These are phyloP conservation scores for Spinus olivaceus DNA, from an alignment of 2,797 vertebrate species.

Conservation along the genomic window DNA sequence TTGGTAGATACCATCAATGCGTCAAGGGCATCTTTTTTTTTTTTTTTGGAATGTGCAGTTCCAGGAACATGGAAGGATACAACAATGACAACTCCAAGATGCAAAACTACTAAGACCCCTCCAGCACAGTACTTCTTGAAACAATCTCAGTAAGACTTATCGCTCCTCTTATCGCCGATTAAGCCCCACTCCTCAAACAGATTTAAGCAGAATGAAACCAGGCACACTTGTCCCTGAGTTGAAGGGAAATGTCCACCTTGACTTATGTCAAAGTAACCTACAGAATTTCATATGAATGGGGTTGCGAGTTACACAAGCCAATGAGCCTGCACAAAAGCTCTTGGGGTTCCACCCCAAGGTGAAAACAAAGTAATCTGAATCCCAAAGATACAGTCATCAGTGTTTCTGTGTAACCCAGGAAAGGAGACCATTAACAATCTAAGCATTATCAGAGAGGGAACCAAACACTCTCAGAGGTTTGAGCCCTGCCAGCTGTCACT, in stretches of 20 bases:
- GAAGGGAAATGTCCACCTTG: background rate
- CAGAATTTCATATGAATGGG: background rate
- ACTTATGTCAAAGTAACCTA: background rate
- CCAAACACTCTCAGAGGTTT: background rate
- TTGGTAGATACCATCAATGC: background rate
- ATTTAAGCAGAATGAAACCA: background rate
- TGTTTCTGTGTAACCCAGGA: background rate
- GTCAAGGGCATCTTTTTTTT: background rate
- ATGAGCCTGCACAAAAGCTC: background rate
- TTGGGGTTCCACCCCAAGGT: background rate
- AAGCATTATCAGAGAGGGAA: background rate
- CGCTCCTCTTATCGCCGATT: background rate
- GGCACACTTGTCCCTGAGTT: background rate
- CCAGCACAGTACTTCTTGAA: background rate
- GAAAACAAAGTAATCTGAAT: background rate
- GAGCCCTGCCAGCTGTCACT: background rate
- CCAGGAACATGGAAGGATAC: background rate
- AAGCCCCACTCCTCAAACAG: background rate
- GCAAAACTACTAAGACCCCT: background rate
- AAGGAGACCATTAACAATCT: background rate
- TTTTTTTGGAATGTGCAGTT: background rate
- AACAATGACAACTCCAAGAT: background rate
- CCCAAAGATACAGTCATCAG: background rate
- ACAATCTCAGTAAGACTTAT: background rate
- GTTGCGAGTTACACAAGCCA: rapidly evolving